Conservation (phyloP, 2,113 vertebrate species). For the Pan paniscus region DNA sequence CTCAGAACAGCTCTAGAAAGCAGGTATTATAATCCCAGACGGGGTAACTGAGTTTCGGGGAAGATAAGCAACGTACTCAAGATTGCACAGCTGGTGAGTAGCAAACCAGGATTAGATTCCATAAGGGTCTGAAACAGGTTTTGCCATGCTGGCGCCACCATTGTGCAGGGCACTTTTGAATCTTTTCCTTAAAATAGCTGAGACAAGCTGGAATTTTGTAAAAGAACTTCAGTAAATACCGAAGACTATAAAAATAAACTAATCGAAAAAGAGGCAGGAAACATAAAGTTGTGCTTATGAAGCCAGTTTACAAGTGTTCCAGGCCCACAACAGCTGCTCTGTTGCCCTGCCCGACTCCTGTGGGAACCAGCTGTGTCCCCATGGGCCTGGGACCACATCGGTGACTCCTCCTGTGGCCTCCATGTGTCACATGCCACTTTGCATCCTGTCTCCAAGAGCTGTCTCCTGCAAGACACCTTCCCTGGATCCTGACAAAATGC, state of each 20-base stretch:
- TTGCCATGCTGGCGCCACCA: background rate
- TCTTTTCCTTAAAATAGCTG: background rate
- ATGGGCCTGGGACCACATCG: background rate
- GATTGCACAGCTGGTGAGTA: background rate
- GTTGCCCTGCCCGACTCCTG: background rate
- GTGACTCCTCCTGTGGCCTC: background rate
- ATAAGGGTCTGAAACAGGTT: background rate
- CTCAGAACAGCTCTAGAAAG: background rate
- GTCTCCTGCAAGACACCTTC: background rate
- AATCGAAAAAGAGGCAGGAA: background rate
- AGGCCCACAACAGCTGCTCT: background rate
- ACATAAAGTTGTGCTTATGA: background rate
- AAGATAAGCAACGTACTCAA: background rate
- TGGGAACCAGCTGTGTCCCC: background rate
- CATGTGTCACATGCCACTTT: background rate
- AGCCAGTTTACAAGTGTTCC: background rate
- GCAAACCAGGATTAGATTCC: background rate
- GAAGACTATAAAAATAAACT: background rate
- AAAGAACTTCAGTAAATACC: background rate
- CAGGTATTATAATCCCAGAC: too few species aligned
- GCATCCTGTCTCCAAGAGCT: background rate
- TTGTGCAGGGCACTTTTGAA: rapidly evolving
- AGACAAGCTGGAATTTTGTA: background rate
- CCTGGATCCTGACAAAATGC: background rate
- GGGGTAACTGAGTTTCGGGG: background rate